Base-by-base conservation (phyloP, 2,888 invertebrate genomes). In the Ashinkailepas kermadecensis region DNA sequence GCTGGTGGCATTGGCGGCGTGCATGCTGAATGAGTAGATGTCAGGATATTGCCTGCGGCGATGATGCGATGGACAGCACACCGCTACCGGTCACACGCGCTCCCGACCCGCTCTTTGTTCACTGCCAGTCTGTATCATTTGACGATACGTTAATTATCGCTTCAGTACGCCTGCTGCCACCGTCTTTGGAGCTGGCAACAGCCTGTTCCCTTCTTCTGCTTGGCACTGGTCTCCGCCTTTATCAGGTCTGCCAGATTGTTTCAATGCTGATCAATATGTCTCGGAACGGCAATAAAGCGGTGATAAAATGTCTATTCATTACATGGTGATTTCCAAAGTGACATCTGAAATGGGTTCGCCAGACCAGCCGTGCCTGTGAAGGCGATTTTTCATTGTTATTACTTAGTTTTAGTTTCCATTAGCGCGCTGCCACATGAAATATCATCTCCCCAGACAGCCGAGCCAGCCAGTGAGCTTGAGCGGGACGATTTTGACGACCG, bases 291-390 rank as follows among this genome's bases (percentile, higher is more conserved):
- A 74, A 74, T 74, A 74, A 56, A 74, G 74, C 74, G 54, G 74
- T 74, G 74, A 74, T 74, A 74, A 74, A 74, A 74, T 74, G 74
- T 74, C 74, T 74, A 74, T 74, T 74, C 74, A 74, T 74, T 74
- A 74, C 74, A 74, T 74, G 74, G 74, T 74, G 74, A 74, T 74
- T 74, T 74, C 74, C 74, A 74, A 74, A 74, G 74, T 74, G 74
- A 74, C 74, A 74, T 74, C 74, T 74, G 74, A 74, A 74, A 74
- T 21, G 74, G 74, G 18, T 11, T 18, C 54, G 74, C 12, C 74
- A 56, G 74, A 56, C 54, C 74, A 56, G 74, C 18, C 54, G 54
- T 1, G 15, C 13, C 54, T 54, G 9, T 18, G 74, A 74, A 54
- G 56, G 74, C 74, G 74, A 74, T 74, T 54, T 74, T 74, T 74